Evolutionary conservation across 2,797 vertebrate genomes (phyloP), one percentile per base, ranked within the genome.

Genomic region (Pteropus rufus): DNA sequence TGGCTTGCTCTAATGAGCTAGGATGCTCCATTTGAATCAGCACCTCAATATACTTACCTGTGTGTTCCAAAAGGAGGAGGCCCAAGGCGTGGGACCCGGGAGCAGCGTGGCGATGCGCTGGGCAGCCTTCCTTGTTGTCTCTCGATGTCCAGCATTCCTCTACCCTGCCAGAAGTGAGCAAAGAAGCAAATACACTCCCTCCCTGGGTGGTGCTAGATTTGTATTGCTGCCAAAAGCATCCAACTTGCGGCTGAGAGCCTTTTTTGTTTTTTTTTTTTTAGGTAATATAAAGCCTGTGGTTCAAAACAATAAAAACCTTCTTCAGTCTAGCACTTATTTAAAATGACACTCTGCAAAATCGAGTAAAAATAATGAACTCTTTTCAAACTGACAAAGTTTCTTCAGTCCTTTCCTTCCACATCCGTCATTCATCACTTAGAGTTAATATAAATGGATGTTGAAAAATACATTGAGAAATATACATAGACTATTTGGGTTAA

Each of bases 191-290:
- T 95, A 97, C 96, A 72, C 98, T 98, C 97, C 95, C 96, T 98
- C 98, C 97, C 97, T 97, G 97, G 97, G 97, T 98, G 98, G 98
- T 99, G 99, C 98, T 98, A 98, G 97, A 98, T 98, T 98, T 99
- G 98, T 98, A 97, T 95, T 83, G 96, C 97, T 98, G 98, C 98
- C 98, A 99, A 98, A 97, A 98, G 93, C 98, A 98, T 98, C 96
- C 97, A 98, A 99, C 97, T 98, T 98, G 98, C 92, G 93, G 98
- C 98, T 98, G 97, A 98, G 97, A 98, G 97, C 69, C 84, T 97
- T 79, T 18, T 77, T 60, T 36, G 36, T 36, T 36, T 89, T 52
- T 73, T 62, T 8, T 83, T 72, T 67, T 5, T 0, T 52, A 82
- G 93, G 94, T 94, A 95, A 93, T 98, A 96, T 87, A 97, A 97